Evolutionary conservation across 2,797 vertebrate species (phyloP), one percentile per base, ranked within the genome.

Genomic region (Sphenodon punctatus): DNA sequence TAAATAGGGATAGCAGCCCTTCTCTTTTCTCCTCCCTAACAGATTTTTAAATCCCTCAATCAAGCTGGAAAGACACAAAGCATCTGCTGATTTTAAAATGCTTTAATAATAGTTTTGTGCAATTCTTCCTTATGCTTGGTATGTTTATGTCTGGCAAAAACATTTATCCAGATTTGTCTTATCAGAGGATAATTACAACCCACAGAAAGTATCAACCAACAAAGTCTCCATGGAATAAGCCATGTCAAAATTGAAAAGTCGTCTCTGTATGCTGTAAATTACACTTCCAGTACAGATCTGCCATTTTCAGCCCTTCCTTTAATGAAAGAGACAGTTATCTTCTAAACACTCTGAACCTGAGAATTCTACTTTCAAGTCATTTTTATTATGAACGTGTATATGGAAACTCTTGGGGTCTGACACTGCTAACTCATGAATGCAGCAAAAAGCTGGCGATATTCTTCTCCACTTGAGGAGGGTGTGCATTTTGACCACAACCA

Each of bases 111-210:
- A 71, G 6, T 72, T 86, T 46, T 65, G 13, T 49, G 36, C 70
- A 36, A 67, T 63, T 69, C 11, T 58, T 10, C 69, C 43, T 61
- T 59, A 5, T 32, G 32, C 10, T 68, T 67, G 14, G 17, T 74
- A 61, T 25, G 10, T 43, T 87, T 82, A 55, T 38, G 12, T 65
- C 75, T 76, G 67, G 56, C 65, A 90, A 77, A 85, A 67, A 32
- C 20, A 45, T 39, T 45, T 46, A 48, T 68, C 64, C 73, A 87
- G 23, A 75, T 76, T 34, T 38, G 15, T 17, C 69, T 88, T 61
- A 67, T 43, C 30, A 78, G 49, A 66, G 27, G 69, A 82, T 19
- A 78, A 80, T 32, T 77, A 41, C 22, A 85, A 78, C 68, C 3
- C 3, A 56, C 0, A 76, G 61, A 66, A 1, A 10, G 1, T 25